Percentiles rank a stretch among this genome's conserved stretches.
Conservation (phyloP, 2,113 vertebrate genomes). For the Aldabrachelys gigantea region DNA sequence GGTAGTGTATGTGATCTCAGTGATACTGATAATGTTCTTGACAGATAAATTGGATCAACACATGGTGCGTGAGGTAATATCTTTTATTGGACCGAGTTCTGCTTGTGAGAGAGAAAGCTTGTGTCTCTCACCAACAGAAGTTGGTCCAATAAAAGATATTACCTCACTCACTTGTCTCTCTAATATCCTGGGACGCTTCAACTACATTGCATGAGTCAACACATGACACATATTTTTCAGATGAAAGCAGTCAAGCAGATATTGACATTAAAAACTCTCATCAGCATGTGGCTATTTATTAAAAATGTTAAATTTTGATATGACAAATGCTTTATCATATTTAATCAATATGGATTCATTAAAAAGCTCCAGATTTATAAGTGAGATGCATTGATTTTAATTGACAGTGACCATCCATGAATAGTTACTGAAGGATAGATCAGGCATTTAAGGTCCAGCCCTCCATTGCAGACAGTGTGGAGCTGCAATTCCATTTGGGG, state of each 20-base stretch:
- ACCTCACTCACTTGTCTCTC: neutral
- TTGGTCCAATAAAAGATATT: neutral
- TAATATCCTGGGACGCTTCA: neutral
- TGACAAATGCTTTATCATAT: neutral
- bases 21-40: neutral
- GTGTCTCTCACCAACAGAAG: neutral
- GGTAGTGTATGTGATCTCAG: rapidly evolving
- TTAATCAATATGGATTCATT: neutral
- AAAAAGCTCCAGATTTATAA: neutral
- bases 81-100: neutral
- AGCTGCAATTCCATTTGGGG: neutral
- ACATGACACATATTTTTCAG: neutral
- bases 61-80: neutral
- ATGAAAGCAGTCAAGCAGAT: neutral
- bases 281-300: neutral
- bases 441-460: rapidly evolving
- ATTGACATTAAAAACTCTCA: neutral
- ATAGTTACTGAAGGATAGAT: neutral
- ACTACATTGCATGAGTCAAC: neutral
- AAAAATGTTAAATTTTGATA: neutral
- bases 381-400: neutral
- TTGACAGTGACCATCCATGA: neutral
- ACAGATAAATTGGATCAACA: neutral
- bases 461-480: neutral
- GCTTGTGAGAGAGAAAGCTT: neutral